These are phyloP conservation scores for Sebastes paucispinis DNA, from an alignment of 2,797 vertebrate species.

Conservation along the genomic window DNA sequence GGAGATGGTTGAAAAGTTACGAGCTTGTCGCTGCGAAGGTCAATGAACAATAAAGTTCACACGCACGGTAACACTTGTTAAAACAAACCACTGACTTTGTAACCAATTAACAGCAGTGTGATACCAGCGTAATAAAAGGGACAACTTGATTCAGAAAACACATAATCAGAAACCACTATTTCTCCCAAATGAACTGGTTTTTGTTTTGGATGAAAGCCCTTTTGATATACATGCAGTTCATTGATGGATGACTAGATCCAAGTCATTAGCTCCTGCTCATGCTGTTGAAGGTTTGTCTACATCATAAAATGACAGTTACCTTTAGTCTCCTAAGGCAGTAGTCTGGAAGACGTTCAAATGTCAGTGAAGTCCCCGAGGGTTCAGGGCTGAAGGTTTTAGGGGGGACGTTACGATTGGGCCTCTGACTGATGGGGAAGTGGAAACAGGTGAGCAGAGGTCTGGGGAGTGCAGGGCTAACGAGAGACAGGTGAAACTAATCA, in stretches of 20 bases:
- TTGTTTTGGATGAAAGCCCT: neutral
- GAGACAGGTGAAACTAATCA: too few species aligned
- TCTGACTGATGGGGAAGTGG: too few species aligned
- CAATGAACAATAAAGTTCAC: neutral
- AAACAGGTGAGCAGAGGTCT: too few species aligned
- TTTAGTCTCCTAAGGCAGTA: too few species aligned
- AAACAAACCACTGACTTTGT: neutral
- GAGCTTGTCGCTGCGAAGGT: slow-evolving; percentile 15
- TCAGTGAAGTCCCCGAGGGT: too few species aligned
- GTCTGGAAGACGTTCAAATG: too few species aligned
- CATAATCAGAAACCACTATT: neutral
- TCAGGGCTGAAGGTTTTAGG: too few species aligned
- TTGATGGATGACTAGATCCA: neutral
- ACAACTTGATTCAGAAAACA: neutral
- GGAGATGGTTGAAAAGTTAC: slow-evolving; percentile 14
- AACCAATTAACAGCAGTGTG: neutral
- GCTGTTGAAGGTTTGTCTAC: neutral
- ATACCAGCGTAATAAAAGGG: neutral
- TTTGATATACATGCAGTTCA: neutral
- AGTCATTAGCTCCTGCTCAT: too few species aligned
- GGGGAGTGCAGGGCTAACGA: too few species aligned
- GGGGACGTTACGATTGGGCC: too few species aligned
- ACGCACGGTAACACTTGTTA: neutral
- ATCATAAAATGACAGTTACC: too few species aligned
- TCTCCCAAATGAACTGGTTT: neutral